Evolutionary conservation across 2,797 vertebrate species (phyloP).

Genomic region (Mormyrus hasselquistii): DNA sequence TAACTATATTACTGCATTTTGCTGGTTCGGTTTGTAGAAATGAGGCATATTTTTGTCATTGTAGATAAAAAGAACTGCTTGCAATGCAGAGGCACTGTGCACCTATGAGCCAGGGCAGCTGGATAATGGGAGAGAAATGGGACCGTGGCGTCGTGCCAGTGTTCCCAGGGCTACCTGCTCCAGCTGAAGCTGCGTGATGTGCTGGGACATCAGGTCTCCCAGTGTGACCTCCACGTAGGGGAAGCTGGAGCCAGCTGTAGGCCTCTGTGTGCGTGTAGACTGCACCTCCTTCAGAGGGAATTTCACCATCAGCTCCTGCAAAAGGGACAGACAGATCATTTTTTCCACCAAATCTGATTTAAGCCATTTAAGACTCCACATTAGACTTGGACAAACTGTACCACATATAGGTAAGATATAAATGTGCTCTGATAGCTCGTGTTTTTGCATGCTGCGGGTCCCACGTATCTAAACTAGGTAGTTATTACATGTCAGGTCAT

Average conservation of each 20-base stretch:
- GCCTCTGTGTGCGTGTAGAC: conserved; percentile 82
- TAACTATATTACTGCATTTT: neutral
- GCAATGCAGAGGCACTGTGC: neutral
- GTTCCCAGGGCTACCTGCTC: conserved; percentile 67
- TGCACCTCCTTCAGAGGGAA: conserved; percentile 88
- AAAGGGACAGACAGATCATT: neutral
- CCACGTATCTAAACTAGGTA: neutral
- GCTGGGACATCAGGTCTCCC: conserved; percentile 77
- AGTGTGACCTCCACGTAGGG: conserved; percentile 88
- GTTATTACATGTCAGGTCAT: neutral
- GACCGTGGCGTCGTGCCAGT: neutral
- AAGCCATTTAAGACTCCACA: neutral
- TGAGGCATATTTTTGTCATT: neutral
- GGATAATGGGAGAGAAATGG: neutral
- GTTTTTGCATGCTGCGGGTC: neutral
- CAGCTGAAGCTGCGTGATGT: conserved; percentile 84
- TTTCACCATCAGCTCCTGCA: conserved; percentile 75
- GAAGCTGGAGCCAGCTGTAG: conserved; percentile 78
- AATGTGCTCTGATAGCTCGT: neutral
- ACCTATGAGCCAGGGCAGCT: neutral
- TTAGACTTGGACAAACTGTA: neutral
- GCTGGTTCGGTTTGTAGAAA: neutral
- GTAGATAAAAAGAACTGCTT: neutral
- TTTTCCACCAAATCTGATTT: neutral
- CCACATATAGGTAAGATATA: neutral